Conservation (phyloP, 1,140 invertebrate genomes). For the Habropoda laboriosa region DNA sequence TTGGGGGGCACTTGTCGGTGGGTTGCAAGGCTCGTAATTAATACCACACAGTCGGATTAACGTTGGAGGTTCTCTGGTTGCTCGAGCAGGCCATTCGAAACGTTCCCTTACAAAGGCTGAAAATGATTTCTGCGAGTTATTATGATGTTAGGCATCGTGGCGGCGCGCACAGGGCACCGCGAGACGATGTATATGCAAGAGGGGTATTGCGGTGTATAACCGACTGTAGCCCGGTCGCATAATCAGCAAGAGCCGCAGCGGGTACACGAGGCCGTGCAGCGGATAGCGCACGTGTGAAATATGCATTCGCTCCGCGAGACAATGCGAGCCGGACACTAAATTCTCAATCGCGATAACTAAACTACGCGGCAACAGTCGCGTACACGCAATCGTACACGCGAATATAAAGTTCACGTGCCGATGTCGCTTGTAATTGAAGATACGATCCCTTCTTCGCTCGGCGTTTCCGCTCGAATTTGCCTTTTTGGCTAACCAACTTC, state of each 20-base stretch:
- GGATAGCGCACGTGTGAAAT: constrained; percentile 73
- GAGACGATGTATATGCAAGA: constrained; percentile 45
- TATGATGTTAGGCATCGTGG: constrained; percentile 68
- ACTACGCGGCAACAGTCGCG: constrained; percentile 52
- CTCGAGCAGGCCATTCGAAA: constrained; percentile 37
- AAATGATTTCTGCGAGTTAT: constrained; percentile 67
- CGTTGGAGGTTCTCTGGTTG: constrained; percentile 37
- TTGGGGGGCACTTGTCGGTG: no score
- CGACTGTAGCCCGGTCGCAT: constrained; percentile 56
- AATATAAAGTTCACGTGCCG: constrained; percentile 59
- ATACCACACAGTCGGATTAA: constrained; percentile 51
- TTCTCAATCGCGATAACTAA: constrained; percentile 69
- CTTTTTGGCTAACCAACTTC: no score
- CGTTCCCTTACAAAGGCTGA: constrained; percentile 43
- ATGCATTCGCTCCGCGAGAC: constrained; percentile 73
- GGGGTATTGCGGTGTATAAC: constrained; percentile 45
- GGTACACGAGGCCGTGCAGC: constrained; percentile 27
- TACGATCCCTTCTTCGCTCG: background rate
- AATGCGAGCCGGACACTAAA: constrained; percentile 72
- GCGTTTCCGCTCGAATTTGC: background rate
- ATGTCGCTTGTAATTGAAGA: constrained; percentile 53
- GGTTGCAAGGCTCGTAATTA: constrained; percentile 45
- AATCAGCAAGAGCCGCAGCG: constrained; percentile 60
- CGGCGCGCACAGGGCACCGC: no score
- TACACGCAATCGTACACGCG: constrained; percentile 48